phyloP scores from a whole-genome alignment of 2,797 vertebrate genomes.

The Centropyge bicolor region DNA sequence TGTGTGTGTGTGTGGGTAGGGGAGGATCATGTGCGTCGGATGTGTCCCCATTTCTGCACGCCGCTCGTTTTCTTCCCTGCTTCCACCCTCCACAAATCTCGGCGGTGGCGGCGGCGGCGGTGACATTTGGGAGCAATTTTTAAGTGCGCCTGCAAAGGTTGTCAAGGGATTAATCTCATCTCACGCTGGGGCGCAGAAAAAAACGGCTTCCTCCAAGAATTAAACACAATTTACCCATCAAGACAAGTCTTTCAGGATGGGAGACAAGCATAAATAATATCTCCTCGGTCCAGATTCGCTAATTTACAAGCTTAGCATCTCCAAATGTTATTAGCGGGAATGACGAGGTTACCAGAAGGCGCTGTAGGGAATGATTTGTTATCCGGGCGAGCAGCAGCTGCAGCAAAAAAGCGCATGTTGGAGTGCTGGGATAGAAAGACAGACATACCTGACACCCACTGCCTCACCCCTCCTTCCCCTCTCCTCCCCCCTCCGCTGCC shows the following conservation, averaged over 20 bases:
- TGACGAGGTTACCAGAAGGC: constrained; percentile 87
- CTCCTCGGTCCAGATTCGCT: constrained; percentile 89
- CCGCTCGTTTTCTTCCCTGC: constrained; percentile 46
- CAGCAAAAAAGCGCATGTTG: constrained; percentile 66
- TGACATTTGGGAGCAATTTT: constrained; percentile 89
- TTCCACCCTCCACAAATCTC: constrained; percentile 79
- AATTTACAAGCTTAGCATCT: constrained; percentile 90
- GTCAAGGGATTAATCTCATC: constrained; percentile 91
- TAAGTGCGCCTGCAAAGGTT: constrained; percentile 87
- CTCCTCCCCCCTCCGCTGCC: constrained; percentile 38
- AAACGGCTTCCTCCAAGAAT: constrained; percentile 87
- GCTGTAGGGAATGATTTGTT: constrained; percentile 88
- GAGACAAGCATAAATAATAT: constrained; percentile 91
- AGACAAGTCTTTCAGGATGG: constrained; percentile 86
- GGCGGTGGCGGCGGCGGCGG: constrained; percentile 51
- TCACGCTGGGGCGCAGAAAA: constrained; percentile 86
- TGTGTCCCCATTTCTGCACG: constrained; percentile 68
- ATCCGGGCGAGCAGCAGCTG: constrained; percentile 83
- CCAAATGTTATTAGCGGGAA: constrained; percentile 88
- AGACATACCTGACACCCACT: constrained; percentile 86
- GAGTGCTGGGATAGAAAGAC: constrained; percentile 71
- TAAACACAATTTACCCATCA: constrained; percentile 90
- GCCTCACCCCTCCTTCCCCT: constrained; percentile 61
- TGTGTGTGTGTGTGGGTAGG: constrained; percentile 31
- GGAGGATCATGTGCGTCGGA: constrained; percentile 56